A percentile compares a stretch with the other conserved stretches of the same genome.
Evolutionary conservation across 2,797 vertebrate species (phyloP).

Genomic region (Anguilla marmorata): DNA sequence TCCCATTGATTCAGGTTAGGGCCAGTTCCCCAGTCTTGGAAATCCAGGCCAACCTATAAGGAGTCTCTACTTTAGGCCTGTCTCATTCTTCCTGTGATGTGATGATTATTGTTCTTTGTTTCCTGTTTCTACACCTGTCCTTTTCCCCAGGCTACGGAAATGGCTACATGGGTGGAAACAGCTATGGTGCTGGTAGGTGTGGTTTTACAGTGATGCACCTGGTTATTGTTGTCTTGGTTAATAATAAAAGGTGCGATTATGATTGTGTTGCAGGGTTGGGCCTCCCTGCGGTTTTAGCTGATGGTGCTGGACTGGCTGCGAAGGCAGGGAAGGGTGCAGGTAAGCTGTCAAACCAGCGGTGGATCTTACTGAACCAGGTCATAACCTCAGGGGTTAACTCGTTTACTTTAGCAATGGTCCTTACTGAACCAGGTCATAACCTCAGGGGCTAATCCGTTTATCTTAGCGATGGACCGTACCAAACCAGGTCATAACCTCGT

Average conservation of each 20-base stretch:
- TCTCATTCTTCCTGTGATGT: background rate
- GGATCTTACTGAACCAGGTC: background rate
- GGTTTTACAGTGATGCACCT: background rate
- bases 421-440: background rate
- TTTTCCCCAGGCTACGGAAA: constrained; percentile 67
- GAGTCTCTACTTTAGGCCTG: background rate
- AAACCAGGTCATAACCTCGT: background rate
- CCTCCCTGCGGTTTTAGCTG: constrained; percentile 65
- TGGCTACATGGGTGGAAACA: constrained; percentile 57
- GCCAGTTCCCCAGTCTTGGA: constrained; percentile 60
- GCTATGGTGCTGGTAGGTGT: constrained; percentile 70
- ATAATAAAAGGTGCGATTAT: constrained; percentile 55
- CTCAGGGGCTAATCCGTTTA: background rate
- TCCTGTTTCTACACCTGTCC: background rate
- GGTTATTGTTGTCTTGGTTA: background rate
- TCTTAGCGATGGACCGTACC: background rate
- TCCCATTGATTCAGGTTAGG: constrained; percentile 57
- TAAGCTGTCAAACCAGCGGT: constrained; percentile 47
- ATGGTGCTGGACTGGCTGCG: constrained; percentile 57
- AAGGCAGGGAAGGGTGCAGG: constrained; percentile 67
- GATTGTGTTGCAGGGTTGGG: constrained; percentile 66
- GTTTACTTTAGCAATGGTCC: background rate
- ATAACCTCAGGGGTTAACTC: background rate
- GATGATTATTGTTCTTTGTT: background rate
- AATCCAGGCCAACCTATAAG: constrained; percentile 65